These are phyloP conservation scores for Parazoanthus darwini DNA, from an alignment of 92 coral and sea anemone species.

Conservation along the genomic window DNA sequence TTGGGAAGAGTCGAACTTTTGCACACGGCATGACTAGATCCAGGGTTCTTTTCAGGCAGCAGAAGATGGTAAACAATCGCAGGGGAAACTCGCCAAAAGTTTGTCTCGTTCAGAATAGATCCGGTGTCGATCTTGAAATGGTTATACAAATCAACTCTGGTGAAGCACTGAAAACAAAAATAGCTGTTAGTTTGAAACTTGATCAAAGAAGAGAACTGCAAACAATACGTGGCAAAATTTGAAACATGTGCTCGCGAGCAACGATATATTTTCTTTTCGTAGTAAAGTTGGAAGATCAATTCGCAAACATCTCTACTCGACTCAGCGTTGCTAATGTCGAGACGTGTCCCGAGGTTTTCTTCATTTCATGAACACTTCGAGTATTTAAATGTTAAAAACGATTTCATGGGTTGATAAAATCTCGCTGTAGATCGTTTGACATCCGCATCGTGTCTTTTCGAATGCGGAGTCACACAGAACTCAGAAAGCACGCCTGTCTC, in stretches of 20 bases:
- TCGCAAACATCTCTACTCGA: neutral
- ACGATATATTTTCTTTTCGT: too few species aligned
- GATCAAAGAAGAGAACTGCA: neutral
- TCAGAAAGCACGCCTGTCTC: neutral
- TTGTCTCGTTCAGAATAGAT: conserved; percentile 20
- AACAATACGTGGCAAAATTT: neutral
- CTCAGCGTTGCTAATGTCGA: neutral
- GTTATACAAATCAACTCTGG: conserved; percentile 40
- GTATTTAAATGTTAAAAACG: neutral
- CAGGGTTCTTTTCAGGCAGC: conserved; percentile 67
- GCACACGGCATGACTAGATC: conserved; percentile 49
- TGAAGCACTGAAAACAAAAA: conserved; percentile 45
- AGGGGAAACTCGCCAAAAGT: conserved; percentile 49
- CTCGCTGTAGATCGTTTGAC: neutral
- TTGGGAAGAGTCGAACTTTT: conserved; percentile 39
- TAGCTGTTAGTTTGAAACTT: neutral
- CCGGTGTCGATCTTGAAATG: neutral
- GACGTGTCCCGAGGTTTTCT: neutral
- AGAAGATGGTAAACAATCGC: conserved; percentile 58
- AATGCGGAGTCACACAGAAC: neutral
- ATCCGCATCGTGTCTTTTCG: too few species aligned
- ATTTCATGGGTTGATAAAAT: neutral
- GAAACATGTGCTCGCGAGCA: neutral
- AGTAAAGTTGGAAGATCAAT: neutral
- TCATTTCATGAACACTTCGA: neutral